These are phyloP conservation scores for Harpalus rufipes DNA, from an alignment of 2,888 invertebrate genomes.

Conservation along the genomic window DNA sequence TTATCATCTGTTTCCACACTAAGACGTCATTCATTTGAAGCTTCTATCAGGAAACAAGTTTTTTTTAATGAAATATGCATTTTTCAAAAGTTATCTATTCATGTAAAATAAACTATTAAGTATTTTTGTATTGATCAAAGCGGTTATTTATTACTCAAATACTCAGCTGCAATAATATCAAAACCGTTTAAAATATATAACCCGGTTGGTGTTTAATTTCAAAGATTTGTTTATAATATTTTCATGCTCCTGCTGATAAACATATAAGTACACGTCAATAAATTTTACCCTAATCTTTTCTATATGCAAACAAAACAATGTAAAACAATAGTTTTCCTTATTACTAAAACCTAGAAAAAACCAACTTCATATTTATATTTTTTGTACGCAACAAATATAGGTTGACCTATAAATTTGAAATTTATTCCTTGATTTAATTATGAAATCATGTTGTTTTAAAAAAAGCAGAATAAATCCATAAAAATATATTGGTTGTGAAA, in stretches of 20 bases:
- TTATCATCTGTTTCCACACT: background rate
- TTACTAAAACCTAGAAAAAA: background rate
- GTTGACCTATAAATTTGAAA: constrained; percentile 5
- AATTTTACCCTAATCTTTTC: background rate
- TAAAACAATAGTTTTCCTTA: constrained; percentile 5
- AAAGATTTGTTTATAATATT: background rate
- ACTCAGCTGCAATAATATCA: background rate
- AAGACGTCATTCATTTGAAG: constrained; percentile 11
- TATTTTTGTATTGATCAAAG: background rate
- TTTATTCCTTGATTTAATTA: constrained; percentile 8
- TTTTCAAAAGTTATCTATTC: background rate
- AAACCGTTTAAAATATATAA: background rate
- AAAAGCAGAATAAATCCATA: constrained; percentile 36
- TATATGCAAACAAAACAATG: background rate
- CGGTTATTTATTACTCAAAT: background rate
- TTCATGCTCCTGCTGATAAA: background rate
- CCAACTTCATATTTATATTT: background rate
- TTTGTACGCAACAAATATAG: background rate
- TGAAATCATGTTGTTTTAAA: background rate
- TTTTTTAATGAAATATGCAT: background rate
- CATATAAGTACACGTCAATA: background rate
- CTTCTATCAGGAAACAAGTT: background rate
- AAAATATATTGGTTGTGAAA: constrained; percentile 29
- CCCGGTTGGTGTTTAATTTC: background rate
- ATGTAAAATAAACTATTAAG: background rate